Percentiles rank a stretch among this genome's conserved stretches.
Conservation (phyloP, 2,888 invertebrate genomes). For the Limnephilus auricula region DNA sequence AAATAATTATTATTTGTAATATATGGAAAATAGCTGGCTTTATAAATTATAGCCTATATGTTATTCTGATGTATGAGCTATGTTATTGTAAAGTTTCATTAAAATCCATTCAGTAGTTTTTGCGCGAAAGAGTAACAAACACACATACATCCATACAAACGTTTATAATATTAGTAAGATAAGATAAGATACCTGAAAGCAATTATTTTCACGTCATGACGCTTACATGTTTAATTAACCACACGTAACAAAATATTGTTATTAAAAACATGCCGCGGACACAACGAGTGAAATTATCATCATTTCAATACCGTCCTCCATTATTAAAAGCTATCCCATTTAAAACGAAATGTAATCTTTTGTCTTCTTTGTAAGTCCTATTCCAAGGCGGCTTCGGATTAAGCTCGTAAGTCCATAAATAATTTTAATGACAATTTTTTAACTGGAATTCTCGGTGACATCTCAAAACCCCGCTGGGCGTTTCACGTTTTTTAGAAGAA, state of each 20-base stretch:
- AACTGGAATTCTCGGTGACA: conserved; percentile 40
- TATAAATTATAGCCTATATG: no score
- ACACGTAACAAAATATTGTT: neutral
- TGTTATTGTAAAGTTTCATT: no score
- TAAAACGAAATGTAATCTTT: neutral
- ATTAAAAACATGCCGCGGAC: neutral
- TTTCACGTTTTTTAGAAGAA: conserved; percentile 6
- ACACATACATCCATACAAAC: no score
- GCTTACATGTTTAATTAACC: neutral
- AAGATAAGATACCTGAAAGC: no score
- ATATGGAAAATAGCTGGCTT: no score
- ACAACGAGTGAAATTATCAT: neutral
- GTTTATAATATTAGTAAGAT: no score
- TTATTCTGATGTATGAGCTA: no score
- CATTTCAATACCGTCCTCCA: neutral
- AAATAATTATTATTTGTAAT: no score
- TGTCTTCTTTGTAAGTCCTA: neutral
- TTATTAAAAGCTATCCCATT: neutral
- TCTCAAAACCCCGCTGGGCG: conserved; percentile 28
- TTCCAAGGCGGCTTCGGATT: conserved; percentile 13
- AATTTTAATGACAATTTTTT: conserved; percentile 32
- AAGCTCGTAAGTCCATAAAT: conserved; percentile 41
- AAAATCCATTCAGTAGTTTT: no score
- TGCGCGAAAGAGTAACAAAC: no score
- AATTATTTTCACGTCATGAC: no score